Conservation (phyloP, 2,113 vertebrate genomes). For the Chaetura pelagica region DNA sequence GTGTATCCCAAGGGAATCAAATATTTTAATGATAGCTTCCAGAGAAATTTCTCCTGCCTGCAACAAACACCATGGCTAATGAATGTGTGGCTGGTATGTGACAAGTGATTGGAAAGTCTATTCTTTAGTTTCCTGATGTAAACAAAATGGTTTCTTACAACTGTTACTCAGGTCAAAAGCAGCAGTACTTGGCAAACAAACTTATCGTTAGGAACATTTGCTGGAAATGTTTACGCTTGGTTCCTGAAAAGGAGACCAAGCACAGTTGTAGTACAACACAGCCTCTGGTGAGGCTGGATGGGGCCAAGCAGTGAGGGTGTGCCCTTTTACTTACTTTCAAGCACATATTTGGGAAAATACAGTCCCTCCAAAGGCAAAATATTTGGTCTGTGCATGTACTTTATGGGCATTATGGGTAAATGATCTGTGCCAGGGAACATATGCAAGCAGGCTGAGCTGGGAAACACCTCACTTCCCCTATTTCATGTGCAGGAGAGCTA, state of each 20-base stretch:
- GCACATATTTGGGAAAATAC: neutral
- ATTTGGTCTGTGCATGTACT: neutral
- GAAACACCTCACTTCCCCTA: neutral
- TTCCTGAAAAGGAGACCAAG: constrained; percentile 3
- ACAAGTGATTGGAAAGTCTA: constrained; percentile 30
- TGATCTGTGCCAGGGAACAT: neutral
- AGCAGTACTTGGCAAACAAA: constrained; percentile 17
- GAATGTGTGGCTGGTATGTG: neutral
- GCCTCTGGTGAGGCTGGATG: neutral
- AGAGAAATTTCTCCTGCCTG: constrained; percentile 4
- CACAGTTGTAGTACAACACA: neutral
- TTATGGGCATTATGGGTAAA: neutral
- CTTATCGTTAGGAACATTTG: constrained; percentile 14
- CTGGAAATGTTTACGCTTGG: constrained; percentile 14
- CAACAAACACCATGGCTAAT: neutral
- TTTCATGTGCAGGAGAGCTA: neutral
- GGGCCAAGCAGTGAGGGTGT: neutral
- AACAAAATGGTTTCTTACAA: constrained; percentile 30
- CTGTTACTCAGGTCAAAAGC: constrained; percentile 4
- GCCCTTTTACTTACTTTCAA: neutral
- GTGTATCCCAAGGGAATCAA: neutral
- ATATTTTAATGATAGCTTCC: constrained; percentile 7
- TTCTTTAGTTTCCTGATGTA: neutral
- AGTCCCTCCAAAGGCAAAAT: neutral
- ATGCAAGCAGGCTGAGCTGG: neutral